Evolutionary conservation across 2,888 invertebrate species (phyloP).

Genomic region (Agrochola lota): DNA sequence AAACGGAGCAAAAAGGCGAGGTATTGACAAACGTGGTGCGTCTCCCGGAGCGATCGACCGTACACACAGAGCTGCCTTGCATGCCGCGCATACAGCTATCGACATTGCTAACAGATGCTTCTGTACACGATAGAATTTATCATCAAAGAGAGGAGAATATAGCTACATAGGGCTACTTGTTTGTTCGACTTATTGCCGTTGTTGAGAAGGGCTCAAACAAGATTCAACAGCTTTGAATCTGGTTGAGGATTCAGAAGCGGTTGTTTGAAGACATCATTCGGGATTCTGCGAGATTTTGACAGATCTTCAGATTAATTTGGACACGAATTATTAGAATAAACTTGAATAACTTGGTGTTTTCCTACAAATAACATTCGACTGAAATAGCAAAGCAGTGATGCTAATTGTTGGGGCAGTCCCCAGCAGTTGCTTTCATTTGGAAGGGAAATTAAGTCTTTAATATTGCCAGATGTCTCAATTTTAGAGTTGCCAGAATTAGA

Average conservation of each 20-base stretch:
- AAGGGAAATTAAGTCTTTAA: background rate
- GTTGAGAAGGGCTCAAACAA: slow-evolving; percentile 19
- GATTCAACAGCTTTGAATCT: slow-evolving; percentile 9
- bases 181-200: slow-evolving; percentile 13
- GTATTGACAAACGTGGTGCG: slow-evolving; percentile 53
- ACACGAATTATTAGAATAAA: background rate
- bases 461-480: slow-evolving; percentile 4
- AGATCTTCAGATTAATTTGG: slow-evolving; percentile 7
- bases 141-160: slow-evolving; percentile 33
- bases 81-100: slow-evolving; percentile 34
- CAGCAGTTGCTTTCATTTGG: background rate
- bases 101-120: slow-evolving; percentile 46
- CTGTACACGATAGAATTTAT: slow-evolving; percentile 32
- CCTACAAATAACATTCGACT: slow-evolving; percentile 13
- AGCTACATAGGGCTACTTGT: slow-evolving; percentile 4
- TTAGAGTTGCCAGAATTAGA: background rate
- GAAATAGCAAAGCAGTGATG: background rate
- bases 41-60: slow-evolving; percentile 46
- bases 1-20: slow-evolving; percentile 46
- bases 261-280: slow-evolving; percentile 6
- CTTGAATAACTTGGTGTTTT: slow-evolving; percentile 12
- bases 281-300: background rate
- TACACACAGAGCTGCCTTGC: slow-evolving; percentile 27
- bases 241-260: background rate
- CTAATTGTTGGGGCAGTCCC: background rate